Evolutionary conservation across 2,797 vertebrate genomes (phyloP).

Genomic region (Ctenopoma multispine): DNA sequence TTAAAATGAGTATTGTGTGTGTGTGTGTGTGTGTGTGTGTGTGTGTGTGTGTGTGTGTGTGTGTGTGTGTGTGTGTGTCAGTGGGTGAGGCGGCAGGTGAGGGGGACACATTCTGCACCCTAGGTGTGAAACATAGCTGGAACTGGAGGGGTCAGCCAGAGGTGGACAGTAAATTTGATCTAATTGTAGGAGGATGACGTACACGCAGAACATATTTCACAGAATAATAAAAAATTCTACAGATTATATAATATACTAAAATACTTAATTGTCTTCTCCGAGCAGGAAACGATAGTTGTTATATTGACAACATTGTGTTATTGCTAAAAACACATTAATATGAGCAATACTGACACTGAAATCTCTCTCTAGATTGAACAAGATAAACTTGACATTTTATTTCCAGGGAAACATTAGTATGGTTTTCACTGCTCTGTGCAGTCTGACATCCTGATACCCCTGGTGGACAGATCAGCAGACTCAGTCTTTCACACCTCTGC

Average conservation of each 20-base stretch:
- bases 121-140: conserved; percentile 78
- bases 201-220: neutral
- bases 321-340: neutral
- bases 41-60: conserved; percentile 33
- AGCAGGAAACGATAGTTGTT: neutral
- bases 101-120: conserved; percentile 76
- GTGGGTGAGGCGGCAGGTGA: conserved; percentile 37
- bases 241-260: neutral
- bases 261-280: neutral
- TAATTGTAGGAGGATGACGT: conserved; percentile 57
- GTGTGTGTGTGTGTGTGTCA: conserved; percentile 36
- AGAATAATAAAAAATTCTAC: neutral
- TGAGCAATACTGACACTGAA: neutral
- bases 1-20: neutral
- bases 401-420: neutral
- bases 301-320: neutral
- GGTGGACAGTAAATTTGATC: conserved; percentile 71
- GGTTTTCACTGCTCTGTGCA: conserved; percentile 5
- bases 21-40: neutral
- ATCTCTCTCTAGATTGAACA: neutral
- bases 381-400: neutral
- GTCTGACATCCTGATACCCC: conserved; percentile 43
- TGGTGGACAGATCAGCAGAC: conserved; percentile 62
- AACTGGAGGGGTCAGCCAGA: conserved; percentile 65
- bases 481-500: conserved; percentile 77